Percentiles rank a stretch among this genome's conserved stretches.
Conservation (phyloP, 1,140 invertebrate genomes). For the Lordiphosa stackelbergi region DNA sequence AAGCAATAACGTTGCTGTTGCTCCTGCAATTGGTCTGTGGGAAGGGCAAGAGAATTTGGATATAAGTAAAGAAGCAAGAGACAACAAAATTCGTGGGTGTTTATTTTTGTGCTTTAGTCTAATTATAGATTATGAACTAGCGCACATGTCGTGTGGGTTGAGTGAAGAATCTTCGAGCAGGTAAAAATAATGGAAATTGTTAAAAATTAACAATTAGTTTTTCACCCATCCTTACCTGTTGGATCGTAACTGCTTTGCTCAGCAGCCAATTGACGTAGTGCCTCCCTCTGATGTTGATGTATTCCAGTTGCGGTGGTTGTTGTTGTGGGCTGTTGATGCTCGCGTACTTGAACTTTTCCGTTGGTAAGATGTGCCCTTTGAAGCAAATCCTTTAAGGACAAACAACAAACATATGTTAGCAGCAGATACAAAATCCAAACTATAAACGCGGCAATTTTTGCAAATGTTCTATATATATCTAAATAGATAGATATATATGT, state of each 20-base stretch:
- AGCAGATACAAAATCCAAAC: constrained; percentile 22
- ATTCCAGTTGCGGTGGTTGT: constrained; percentile 19
- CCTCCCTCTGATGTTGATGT: constrained; percentile 48
- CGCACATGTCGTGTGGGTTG: constrained; percentile 44
- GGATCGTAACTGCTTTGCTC: constrained; percentile 58
- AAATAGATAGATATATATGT: constrained; percentile 12
- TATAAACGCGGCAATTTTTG: constrained; percentile 52
- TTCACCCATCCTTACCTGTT: constrained; percentile 16
- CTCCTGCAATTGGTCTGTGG: constrained; percentile 63
- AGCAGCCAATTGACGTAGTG: constrained; percentile 47
- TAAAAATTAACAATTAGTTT: neutral
- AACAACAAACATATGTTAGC: constrained; percentile 44
- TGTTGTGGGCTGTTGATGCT: constrained; percentile 9
- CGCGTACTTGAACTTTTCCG: constrained; percentile 20
- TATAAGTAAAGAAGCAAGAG: constrained; percentile 11
- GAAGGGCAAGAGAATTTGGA: no score
- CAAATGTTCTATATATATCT: constrained; percentile 18
- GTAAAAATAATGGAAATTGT: constrained; percentile 34
- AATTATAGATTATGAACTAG: constrained; percentile 70
- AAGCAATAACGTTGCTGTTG: constrained; percentile 72
- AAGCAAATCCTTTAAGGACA: constrained; percentile 52
- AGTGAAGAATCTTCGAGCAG: constrained; percentile 25
- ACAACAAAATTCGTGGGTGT: constrained; percentile 40
- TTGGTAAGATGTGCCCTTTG: constrained; percentile 43
- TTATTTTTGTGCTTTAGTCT: constrained; percentile 56